Base-by-base conservation (phyloP, 2,113 vertebrate species). In the Callithrix jacchus region DNA sequence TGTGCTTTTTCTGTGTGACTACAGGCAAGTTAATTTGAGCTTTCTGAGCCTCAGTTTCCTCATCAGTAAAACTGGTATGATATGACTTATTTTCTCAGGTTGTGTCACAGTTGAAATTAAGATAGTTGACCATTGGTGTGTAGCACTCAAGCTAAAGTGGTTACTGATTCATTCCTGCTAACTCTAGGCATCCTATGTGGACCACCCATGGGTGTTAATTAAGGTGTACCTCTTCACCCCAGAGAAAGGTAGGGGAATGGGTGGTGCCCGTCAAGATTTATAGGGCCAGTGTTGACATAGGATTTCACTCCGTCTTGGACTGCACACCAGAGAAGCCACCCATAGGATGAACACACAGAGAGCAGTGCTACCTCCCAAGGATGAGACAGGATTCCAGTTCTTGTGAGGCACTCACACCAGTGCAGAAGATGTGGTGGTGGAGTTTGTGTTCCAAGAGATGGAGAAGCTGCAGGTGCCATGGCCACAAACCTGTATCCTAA, bases 391-490 rank as follows among this genome's bases (percentile, higher is more conserved):
- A 25, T 35, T 35, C 74, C 30, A 73, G 64, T 80, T 45, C 64
- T 66, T 58, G 1, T 40, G 30, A 79, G 97, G 95, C 96, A 92
- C 93, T 85, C 73, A 96, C 97, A 96, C 98, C 99, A 99, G 98
- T 98, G 98, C 99, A 98, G 99, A 52, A 52, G 52, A 52, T 5
- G 99, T 99, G 99, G 99, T 98, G 2, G 98, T 96, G 98, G 99
- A 99, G 96, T 98, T 98, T 88, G 98, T 99, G 97, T 98, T 99
- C 97, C 99, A 99, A 98, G 98, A 98, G 96, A 99, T 99, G 98
- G 98, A 99, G 98, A 99, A 99, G 98, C 99, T 99, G 98, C 99
- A 99, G 98, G 98, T 98, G 70, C 98, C 96, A 98, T 99, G 91
- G 98, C 98, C 95, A 98, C 98, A 58, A 98, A 97, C 89, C 97